These are phyloP conservation scores for Malurus splendens DNA, from an alignment of 2,797 vertebrate genomes.

Conservation along the genomic window DNA sequence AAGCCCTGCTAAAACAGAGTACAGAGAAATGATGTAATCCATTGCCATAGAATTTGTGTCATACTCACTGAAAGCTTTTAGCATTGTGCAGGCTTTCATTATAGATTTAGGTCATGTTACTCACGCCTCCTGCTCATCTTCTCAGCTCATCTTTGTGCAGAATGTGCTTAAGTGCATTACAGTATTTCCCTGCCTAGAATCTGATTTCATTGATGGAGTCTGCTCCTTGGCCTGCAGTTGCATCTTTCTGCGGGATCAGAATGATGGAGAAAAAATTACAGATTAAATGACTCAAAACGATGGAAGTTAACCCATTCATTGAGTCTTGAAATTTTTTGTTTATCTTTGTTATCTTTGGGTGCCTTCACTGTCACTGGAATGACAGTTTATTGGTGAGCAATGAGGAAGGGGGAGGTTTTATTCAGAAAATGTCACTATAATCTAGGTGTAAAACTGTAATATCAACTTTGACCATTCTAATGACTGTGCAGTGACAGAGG, in stretches of 20 bases:
- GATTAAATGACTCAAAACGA: not conserved
- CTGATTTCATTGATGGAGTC: not conserved
- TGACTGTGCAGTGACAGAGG: accelerated
- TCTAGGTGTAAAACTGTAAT: not conserved
- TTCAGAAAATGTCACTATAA: not conserved
- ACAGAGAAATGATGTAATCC: not conserved
- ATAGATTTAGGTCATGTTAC: conserved; percentile 20
- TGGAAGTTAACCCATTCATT: not conserved
- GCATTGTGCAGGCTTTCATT: not conserved
- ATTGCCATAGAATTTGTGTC: not conserved
- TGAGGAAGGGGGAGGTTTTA: accelerated
- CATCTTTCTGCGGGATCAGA: not conserved
- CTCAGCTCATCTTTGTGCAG: not conserved
- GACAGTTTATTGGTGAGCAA: not conserved
- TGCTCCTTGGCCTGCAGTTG: not conserved
- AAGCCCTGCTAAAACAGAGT: not conserved
- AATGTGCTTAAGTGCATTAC: not conserved
- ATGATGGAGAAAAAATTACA: not conserved
- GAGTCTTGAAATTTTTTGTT: not conserved
- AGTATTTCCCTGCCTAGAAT: not conserved
- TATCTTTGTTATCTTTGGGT: accelerated
- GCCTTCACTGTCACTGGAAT: not conserved
- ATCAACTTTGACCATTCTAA: not conserved
- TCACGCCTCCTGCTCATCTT: not conserved
- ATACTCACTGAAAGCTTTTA: not conserved